Evolutionary conservation across 2,797 vertebrate species (phyloP).

Genomic region (Coccyzus lansbergi): DNA sequence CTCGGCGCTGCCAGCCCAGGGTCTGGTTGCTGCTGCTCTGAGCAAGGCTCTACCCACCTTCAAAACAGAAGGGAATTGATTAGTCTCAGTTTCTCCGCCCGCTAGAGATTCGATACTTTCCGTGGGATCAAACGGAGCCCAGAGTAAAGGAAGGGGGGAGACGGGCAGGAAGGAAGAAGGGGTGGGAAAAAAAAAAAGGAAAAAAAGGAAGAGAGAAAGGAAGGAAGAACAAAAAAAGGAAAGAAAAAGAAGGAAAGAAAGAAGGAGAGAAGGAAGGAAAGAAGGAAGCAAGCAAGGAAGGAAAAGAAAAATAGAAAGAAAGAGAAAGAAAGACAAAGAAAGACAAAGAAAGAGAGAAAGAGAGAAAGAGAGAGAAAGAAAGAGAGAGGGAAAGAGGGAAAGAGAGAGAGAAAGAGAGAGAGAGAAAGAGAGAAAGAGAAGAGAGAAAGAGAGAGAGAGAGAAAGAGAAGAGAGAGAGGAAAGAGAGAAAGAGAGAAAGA

Average conservation of each 20-base stretch:
- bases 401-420: accelerated
- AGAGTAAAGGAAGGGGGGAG: conserved; percentile 19
- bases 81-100: conserved; percentile 78
- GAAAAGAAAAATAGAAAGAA: too few relatives aligned
- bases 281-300: too few relatives aligned
- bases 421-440: too few relatives aligned
- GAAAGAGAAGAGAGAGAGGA: not conserved
- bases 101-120: conserved; percentile 74
- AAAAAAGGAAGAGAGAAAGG: too few relatives aligned
- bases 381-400: accelerated
- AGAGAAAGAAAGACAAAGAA: too few relatives aligned
- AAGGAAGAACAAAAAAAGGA: too few relatives aligned
- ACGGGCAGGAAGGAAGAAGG: not conserved
- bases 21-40: not conserved
- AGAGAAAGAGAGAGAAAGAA: too few relatives aligned
- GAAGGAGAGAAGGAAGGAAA: accelerated
- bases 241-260: accelerated
- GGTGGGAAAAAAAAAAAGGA: not conserved
- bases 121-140: conserved; percentile 70
- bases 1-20: not conserved
- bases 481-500: too few relatives aligned
- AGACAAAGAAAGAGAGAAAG: too few relatives aligned
- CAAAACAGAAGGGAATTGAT: conserved; percentile 77
- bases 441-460: too few relatives aligned
- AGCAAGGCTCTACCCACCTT: conserved; percentile 68